Conservation (phyloP, 64 coral and sea anemone species). For the Platygyra sinensis region DNA sequence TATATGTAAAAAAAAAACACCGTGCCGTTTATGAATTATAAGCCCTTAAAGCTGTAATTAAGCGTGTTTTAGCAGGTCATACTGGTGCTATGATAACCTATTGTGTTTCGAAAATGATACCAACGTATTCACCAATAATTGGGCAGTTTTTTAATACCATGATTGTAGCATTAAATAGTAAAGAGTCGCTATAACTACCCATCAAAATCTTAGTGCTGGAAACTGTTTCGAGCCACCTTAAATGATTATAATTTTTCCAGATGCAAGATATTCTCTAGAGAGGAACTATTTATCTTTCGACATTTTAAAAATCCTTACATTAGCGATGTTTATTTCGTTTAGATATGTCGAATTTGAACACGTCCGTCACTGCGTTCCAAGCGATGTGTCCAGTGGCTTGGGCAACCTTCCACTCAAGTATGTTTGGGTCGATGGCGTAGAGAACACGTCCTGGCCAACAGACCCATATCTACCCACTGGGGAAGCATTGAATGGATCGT, state of each 20-base stretch:
- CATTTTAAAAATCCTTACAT: neutral
- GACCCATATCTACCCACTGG: conserved; percentile 61
- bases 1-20: no score
- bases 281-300: neutral
- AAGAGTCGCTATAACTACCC: no score
- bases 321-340: neutral
- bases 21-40: no score
- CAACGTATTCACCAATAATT: no score
- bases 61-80: no score
- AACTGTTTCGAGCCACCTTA: no score
- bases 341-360: conserved; percentile 84
- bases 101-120: no score
- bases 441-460: conserved; percentile 49
- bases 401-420: conserved; percentile 74
- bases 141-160: no score
- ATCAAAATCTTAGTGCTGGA: no score
- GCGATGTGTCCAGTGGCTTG: conserved; percentile 89
- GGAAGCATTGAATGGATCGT: conserved; percentile 62
- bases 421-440: conserved; percentile 72
- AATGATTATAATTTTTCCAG: neutral
- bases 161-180: no score
- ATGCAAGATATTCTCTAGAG: neutral
- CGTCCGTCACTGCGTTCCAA: conserved; percentile 83
- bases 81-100: no score
- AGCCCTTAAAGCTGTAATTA: no score